A percentile compares a stretch with the other conserved stretches of the same genome.
These are phyloP conservation scores for Diprion similis DNA, from an alignment of 1,140 invertebrate species.

Conservation along the genomic window DNA sequence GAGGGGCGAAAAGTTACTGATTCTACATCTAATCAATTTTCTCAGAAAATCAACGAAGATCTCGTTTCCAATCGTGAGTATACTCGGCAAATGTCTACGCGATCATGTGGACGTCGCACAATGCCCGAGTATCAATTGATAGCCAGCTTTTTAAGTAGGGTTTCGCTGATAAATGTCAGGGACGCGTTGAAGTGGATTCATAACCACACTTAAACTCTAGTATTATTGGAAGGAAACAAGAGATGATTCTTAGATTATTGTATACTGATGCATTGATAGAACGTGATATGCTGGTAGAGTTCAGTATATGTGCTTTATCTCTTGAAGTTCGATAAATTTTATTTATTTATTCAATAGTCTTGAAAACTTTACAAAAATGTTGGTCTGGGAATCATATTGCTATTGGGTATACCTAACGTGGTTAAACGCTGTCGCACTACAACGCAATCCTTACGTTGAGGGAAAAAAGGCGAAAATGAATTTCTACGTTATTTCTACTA, in stretches of 20 bases:
- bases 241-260: background rate
- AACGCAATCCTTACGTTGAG: background rate
- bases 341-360: background rate
- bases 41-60: constrained; percentile 19
- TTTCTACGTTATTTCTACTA: background rate
- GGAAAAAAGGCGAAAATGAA: background rate
- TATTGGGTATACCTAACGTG: background rate
- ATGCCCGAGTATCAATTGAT: constrained; percentile 78
- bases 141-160: constrained; percentile 72
- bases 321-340: background rate
- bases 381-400: background rate
- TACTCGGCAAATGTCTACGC: constrained; percentile 34
- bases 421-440: background rate
- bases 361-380: background rate
- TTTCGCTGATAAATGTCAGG: constrained; percentile 67
- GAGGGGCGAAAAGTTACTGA: constrained; percentile 58
- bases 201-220: constrained; percentile 31
- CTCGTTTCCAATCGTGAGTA: constrained; percentile 31
- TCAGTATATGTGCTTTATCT: no score
- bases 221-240: background rate
- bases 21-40: background rate
- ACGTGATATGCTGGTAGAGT: no score
- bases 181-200: constrained; percentile 73
- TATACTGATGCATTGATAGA: no score
- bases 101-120: constrained; percentile 62